phyloP scores from a whole-genome alignment of 2,113 vertebrate genomes.

The Rhea pennata region DNA sequence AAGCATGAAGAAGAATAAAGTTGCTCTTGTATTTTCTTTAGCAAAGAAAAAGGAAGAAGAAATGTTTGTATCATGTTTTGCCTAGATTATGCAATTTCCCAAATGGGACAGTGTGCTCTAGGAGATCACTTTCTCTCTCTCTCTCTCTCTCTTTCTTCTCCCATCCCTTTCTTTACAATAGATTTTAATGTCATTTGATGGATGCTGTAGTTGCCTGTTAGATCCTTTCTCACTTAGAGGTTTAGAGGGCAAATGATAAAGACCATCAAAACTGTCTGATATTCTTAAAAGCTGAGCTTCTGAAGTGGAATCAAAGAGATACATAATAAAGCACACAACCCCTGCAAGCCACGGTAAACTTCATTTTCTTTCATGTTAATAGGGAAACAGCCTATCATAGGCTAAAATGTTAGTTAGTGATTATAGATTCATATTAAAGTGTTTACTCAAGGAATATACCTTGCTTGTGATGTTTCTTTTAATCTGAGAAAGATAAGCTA shows the following conservation, averaged over 20 bases:
- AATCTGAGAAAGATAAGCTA: not conserved
- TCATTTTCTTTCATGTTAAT: not conserved
- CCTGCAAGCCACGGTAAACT: not conserved
- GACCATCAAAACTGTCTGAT: not conserved
- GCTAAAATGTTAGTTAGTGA: not conserved
- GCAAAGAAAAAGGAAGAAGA: not conserved
- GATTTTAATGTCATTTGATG: not conserved
- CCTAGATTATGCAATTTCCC: not conserved
- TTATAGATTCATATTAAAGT: not conserved
- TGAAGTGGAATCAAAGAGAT: not conserved
- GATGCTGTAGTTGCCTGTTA: not conserved
- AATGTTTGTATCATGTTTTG: not conserved
- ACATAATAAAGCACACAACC: not conserved
- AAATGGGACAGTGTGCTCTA: not conserved
- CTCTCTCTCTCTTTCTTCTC: not conserved
- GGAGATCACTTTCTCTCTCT: not conserved
- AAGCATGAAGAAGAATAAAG: not conserved
- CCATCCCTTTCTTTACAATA: not conserved
- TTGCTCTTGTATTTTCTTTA: not conserved
- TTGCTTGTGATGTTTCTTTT: not conserved
- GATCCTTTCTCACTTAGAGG: not conserved
- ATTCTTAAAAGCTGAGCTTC: not conserved
- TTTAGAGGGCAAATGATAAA: not conserved
- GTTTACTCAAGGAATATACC: not conserved
- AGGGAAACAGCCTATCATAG: not conserved